Conservation (phyloP, 2,888 invertebrate species). For the Pimpla rufipes region DNA sequence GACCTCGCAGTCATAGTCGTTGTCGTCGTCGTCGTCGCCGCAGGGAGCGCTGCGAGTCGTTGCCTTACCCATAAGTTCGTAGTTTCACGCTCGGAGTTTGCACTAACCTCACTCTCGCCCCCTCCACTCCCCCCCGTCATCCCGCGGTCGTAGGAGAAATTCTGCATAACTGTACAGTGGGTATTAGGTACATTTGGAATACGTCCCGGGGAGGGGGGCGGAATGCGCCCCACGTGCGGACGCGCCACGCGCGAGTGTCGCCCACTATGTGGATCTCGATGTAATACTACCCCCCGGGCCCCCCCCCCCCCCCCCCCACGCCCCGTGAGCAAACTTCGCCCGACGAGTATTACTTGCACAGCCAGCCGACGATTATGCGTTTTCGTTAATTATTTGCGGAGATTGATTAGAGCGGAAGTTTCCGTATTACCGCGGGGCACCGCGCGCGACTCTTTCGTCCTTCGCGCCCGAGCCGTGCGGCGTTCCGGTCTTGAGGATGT, state of each 20-base stretch:
- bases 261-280: constrained; percentile 24
- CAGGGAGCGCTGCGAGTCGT: constrained; percentile 33
- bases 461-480: no score
- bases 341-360: constrained; percentile 47
- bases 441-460: neutral
- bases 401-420: constrained; percentile 27
- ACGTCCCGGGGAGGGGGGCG: neutral
- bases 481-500: no score
- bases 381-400: constrained; percentile 38
- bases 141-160: constrained; percentile 51
- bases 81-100: constrained; percentile 64
- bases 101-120: constrained; percentile 28
- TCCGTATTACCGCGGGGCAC: constrained; percentile 2
- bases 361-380: constrained; percentile 44
- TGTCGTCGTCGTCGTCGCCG: constrained; percentile 1
- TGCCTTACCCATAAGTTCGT: constrained; percentile 60
- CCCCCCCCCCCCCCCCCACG: neutral
- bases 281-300: no score
- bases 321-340: constrained; percentile 48
- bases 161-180: constrained; percentile 26
- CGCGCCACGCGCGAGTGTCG: no score
- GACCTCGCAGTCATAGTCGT: constrained; percentile 39
- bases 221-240: neutral
- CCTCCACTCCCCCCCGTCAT: no score
- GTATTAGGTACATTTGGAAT: constrained; percentile 3